Base-by-base conservation (phyloP, 2,888 invertebrate genomes). In the Acanthosepion esculentum region DNA sequence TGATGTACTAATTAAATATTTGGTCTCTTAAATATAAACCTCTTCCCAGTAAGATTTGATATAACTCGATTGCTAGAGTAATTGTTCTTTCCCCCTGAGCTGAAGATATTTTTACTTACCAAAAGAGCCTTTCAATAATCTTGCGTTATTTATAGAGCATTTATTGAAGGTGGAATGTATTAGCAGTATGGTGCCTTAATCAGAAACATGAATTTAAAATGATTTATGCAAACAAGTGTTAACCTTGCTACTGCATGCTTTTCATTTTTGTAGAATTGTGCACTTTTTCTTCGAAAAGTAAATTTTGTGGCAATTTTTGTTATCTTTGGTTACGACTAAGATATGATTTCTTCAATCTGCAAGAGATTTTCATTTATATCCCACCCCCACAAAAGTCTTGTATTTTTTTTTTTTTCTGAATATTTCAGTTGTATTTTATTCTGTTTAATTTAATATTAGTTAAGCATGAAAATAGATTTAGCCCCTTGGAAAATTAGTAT, bases 111-210 rank as follows among this genome's bases (percentile, higher is more conserved):
- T 78, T 78, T 78, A 78, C 59, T 59, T 59, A 78, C 78, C n/a
- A n/a, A 78, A 78, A 78, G 15, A n/a, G n/a, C 78, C 78, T 78
- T 78, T 78, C n/a, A 78, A 78, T 78, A 78, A 78, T 78, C 78
- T 78, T 78, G 33, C 15, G 33, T 78, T 78, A 78, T 78, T 78
- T 78, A 78, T 15, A 78, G n/a, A 78, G n/a, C n/a, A 78, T 78
- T n/a, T 78, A n/a, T n/a, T 78, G 78, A 33, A 12, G 78, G 78
- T 78, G n/a, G 78, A 78, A 78, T 33, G 15, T 78, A 78, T 78
- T n/a, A 78, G 78, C n/a, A 78, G n/a, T 78, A 78, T 33, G n/a
- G 78, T 78, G 78, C 78, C 78, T 78, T 78, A 78, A 78, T n/a
- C 15, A 18, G n/a, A 78, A 78, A 78, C 29, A 23, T 64, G 10